Conservation (phyloP, 2,113 vertebrate species). For the Bambusicola thoracicus region DNA sequence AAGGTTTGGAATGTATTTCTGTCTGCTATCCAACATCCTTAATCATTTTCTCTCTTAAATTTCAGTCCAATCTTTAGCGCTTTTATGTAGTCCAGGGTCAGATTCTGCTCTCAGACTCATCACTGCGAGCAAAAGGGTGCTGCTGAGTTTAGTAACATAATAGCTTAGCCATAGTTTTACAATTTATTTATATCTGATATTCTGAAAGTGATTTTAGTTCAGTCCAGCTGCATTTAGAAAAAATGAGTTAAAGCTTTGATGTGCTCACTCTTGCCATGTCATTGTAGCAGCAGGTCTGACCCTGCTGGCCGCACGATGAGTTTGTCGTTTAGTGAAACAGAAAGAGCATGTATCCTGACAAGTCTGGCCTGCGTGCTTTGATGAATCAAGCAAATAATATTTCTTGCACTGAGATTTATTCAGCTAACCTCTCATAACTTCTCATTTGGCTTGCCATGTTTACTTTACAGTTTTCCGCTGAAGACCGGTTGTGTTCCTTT, state of each 20-base stretch:
- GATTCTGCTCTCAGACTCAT: not conserved
- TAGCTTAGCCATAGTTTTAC: not conserved
- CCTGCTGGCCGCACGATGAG: not conserved
- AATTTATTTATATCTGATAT: not conserved
- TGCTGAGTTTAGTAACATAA: not conserved
- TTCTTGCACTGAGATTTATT: conserved; percentile 8
- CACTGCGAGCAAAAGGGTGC: not conserved
- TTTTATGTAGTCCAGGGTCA: not conserved
- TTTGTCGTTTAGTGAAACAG: not conserved
- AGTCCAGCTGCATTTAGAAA: not conserved
- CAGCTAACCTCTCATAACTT: not conserved
- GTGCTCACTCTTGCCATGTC: not conserved
- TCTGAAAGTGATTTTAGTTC: conserved; percentile 1
- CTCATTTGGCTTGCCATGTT: not conserved
- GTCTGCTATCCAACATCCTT: not conserved
- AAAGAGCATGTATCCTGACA: not conserved
- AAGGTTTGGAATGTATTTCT: not conserved
- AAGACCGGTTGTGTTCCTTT: not conserved
- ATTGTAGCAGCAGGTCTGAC: not conserved
- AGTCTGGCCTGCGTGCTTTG: not conserved
- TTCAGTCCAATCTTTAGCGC: not conserved
- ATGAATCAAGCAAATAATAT: not conserved
- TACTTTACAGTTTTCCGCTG: not conserved
- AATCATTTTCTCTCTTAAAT: not conserved
- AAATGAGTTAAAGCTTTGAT: conserved; percentile 35